These are phyloP conservation scores for Patella depressa DNA, from an alignment of 2,888 invertebrate genomes.

Conservation along the genomic window DNA sequence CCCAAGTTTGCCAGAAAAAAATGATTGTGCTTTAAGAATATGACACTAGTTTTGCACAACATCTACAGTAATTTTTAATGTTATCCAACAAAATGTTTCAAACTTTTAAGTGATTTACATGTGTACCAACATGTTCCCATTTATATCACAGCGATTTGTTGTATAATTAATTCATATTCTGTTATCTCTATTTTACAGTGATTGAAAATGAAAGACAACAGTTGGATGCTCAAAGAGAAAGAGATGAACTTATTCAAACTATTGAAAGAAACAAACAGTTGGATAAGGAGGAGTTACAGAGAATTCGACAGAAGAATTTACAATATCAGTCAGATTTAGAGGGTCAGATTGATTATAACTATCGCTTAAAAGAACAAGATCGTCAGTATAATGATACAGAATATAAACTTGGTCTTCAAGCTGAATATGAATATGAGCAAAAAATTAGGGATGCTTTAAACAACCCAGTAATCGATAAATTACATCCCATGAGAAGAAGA, in stretches of 20 bases:
- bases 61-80: no score
- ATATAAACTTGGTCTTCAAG: constrained; percentile 57
- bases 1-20: no score
- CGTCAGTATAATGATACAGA: constrained; percentile 55
- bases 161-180: background rate
- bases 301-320: constrained; percentile 44
- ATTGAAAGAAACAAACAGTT: constrained; percentile 64
- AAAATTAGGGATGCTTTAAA: constrained; percentile 61
- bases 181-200: constrained; percentile 48
- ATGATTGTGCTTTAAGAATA: no score
- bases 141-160: no score
- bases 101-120: no score
- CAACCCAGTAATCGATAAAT: constrained; percentile 58
- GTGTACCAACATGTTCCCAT: no score
- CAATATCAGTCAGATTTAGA: constrained; percentile 63
- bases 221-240: constrained; percentile 55
- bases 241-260: constrained; percentile 50
- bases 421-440: constrained; percentile 65
- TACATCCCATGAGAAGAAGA: constrained; percentile 65
- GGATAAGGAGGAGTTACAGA: constrained; percentile 56
- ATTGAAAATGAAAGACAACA: constrained; percentile 53
- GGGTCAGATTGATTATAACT: constrained; percentile 66
- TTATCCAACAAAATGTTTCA: no score
- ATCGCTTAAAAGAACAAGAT: constrained; percentile 49
- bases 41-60: no score